Evolutionary conservation across 1,140 invertebrate species (phyloP), one percentile per base, ranked within the genome.

Genomic region (Dendrolimus punctatus): DNA sequence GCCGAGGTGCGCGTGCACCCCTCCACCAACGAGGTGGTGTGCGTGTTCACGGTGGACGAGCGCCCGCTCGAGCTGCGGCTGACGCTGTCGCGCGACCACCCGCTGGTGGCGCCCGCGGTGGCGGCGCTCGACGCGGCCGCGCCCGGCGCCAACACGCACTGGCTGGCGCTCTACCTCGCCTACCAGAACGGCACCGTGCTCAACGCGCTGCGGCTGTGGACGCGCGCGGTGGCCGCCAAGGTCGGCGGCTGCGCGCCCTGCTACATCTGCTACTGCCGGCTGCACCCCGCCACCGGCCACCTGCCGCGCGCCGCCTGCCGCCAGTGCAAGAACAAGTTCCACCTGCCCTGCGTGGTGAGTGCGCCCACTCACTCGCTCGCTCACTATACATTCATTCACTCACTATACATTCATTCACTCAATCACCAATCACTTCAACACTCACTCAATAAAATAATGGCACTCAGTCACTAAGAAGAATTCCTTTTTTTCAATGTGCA

Each of bases 191-290:
- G 78, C 6, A 60, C 59, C 8, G 49, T 79, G 40, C 42, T 69
- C 37, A 62, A 64, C 57, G 73, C 76, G 49, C 42, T 74, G 46
- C 60, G 57, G 49, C 68, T 77, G 71, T 81, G 78, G 78, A 52
- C 51, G 45, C 37, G 40, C 7, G 60, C 64, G 36, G 54, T 76
- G 51, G 51, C 47, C 44, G 45, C 53, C 6, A 57, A 58, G 47
- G 57, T 80, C 61, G 57, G 68, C 57, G 41, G 49, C 50, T 46
- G 71, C 40, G 57, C 71, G 54, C 65, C 68, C 66, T 80, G 79
- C 68, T 75, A 71, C 79, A 63, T 80, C 53, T 82, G 79, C 71
- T 80, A 79, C 73, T 73, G 71, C 70, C 75, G 40, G 50, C 63
- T 75, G 66, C 73, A 78, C 52, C 65, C 68, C 42, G 7, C 40